Evolutionary conservation across 1,140 invertebrate species (phyloP).

Genomic region (Meloidogyne floridensis): DNA sequence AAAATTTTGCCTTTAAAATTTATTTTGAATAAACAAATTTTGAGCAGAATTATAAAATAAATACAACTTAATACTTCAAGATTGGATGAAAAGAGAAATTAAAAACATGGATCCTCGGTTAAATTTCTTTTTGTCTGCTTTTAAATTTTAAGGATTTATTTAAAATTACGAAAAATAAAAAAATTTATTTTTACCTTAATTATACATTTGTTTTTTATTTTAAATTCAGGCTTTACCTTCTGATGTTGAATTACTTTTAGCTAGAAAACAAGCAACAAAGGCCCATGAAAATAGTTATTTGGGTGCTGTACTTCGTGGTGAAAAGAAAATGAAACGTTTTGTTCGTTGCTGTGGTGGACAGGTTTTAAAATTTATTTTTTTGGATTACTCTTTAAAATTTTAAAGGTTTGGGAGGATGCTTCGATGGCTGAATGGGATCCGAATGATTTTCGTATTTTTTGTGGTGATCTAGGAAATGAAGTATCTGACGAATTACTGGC

Average conservation of each 20-base stretch:
- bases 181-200: too few relatives aligned
- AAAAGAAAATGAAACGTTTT: conserved; percentile 65
- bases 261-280: conserved; percentile 46
- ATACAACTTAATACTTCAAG: too few relatives aligned
- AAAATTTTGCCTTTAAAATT: too few relatives aligned
- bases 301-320: conserved; percentile 60
- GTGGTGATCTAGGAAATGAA: conserved; percentile 97
- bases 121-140: too few relatives aligned
- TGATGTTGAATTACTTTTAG: conserved; percentile 57
- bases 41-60: too few relatives aligned
- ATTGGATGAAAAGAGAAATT: too few relatives aligned
- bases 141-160: neutral
- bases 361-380: conserved; percentile 39
- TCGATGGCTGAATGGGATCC: conserved; percentile 65
- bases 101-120: too few relatives aligned
- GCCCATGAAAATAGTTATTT: conserved; percentile 58
- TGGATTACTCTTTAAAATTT: conserved; percentile 10
- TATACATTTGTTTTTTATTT: neutral
- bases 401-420: conserved; percentile 59
- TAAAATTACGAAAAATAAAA: neutral
- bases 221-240: conserved; percentile 52
- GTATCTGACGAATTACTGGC: conserved; percentile 36
- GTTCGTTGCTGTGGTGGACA: conserved; percentile 61
- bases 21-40: too few relatives aligned
- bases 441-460: conserved; percentile 92